Evolutionary conservation across 1,140 invertebrate species (phyloP).

Genomic region (Monochamus saltuarius): DNA sequence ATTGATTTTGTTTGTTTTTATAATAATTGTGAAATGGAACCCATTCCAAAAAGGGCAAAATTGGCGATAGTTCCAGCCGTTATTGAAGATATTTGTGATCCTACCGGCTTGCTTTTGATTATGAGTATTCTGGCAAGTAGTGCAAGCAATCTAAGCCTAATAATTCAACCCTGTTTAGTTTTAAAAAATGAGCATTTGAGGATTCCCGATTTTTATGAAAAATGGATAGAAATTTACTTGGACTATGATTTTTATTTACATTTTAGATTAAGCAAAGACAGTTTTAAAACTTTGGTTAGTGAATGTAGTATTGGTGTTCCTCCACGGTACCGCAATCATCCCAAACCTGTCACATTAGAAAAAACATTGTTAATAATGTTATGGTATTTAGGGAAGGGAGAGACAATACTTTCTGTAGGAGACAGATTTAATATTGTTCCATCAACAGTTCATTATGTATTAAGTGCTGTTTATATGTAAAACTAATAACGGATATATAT

Average conservation of each 20-base stretch:
- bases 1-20: no score
- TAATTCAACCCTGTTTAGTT: background rate
- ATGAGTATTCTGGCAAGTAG: no score
- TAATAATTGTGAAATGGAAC: no score
- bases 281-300: no score
- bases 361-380: background rate
- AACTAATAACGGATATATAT: background rate
- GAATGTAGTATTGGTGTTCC: no score
- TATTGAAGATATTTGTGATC: no score
- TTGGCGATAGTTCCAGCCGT: no score
- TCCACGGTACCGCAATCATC: background rate
- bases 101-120: no score
- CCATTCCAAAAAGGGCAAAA: no score
- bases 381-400: background rate
- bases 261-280: no score
- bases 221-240: conserved; percentile 1
- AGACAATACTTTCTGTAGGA: background rate
- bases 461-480: background rate
- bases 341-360: background rate
- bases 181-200: background rate
- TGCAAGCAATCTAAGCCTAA: no score
- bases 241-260: conserved; percentile 6
- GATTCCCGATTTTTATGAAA: background rate
- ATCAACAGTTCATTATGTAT: conserved; percentile 6
- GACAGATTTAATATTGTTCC: conserved; percentile 2